These are phyloP conservation scores for Ectropis grisescens DNA, from an alignment of 1,140 invertebrate species.

Conservation along the genomic window DNA sequence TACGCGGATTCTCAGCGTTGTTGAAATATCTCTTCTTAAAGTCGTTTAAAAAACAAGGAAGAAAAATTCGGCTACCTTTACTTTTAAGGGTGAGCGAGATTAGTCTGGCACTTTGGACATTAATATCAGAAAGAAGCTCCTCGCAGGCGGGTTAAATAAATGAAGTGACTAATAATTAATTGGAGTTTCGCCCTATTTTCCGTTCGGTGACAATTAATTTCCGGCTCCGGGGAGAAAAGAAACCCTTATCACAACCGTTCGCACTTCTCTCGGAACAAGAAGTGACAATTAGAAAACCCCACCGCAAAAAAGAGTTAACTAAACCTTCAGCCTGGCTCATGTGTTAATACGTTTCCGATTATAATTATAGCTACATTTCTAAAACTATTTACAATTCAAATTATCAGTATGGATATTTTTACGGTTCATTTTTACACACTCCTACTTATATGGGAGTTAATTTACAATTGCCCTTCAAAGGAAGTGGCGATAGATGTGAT, in stretches of 20 bases:
- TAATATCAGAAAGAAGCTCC: conserved; percentile 53
- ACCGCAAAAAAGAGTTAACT: conserved; percentile 15
- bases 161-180: conserved; percentile 69
- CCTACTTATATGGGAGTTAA: too few species aligned
- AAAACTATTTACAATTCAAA: too few species aligned
- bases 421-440: too few species aligned
- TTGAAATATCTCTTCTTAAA: not conserved
- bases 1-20: too few species aligned
- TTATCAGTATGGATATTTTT: too few species aligned
- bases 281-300: conserved; percentile 39
- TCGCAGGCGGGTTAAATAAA: conserved; percentile 59
- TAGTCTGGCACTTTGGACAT: conserved; percentile 39
- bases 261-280: conserved; percentile 36
- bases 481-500: too few species aligned
- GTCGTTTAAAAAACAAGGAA: conserved; percentile 2
- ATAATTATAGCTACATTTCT: too few species aligned
- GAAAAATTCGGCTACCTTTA: conserved; percentile 12
- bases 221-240: conserved; percentile 53
- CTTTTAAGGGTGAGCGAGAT: conserved; percentile 24
- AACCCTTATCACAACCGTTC: conserved; percentile 59
- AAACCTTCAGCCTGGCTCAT: too few species aligned
- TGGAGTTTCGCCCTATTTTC: conserved; percentile 68
- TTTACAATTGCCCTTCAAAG: too few species aligned
- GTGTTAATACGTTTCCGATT: too few species aligned
- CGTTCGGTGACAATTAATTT: conserved; percentile 69